Percentiles rank a stretch among this genome's conserved stretches.
Conservation (phyloP, 2,797 vertebrate genomes). For the Parauchenoglanis ngamensis region DNA sequence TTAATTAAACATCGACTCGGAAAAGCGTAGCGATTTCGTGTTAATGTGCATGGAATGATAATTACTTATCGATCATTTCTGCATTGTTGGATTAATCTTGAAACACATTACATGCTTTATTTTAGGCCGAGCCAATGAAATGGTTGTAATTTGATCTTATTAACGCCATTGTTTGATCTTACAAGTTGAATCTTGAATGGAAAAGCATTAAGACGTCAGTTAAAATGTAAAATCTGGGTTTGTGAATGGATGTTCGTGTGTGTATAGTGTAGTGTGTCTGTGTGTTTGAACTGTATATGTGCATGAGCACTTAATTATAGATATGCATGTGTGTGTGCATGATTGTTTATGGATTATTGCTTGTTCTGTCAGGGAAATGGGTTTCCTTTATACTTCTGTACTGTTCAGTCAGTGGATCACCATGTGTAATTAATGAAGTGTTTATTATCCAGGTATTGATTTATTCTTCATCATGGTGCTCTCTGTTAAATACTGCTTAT, state of each 20-base stretch:
- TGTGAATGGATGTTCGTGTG: not conserved
- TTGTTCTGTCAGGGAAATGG: not conserved
- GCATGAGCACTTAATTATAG: not conserved
- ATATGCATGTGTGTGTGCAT: not conserved
- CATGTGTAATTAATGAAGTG: constrained; percentile 39
- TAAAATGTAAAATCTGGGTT: not conserved
- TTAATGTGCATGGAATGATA: not conserved
- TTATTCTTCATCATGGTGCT: constrained; percentile 36
- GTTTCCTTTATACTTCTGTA: not conserved
- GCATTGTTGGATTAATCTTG: constrained; percentile 49
- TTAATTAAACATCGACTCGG: constrained; percentile 40
- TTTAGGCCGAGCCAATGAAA: not conserved
- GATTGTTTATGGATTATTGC: not conserved
- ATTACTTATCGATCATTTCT: constrained; percentile 18
- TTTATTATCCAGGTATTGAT: constrained; percentile 37
- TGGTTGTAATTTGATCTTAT: not conserved
- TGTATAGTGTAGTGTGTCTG: not conserved
- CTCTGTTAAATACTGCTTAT: constrained; percentile 13
- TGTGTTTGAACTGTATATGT: not conserved
- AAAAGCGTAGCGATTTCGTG: constrained; percentile 7
- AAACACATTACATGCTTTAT: not conserved
- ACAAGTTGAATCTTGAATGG: not conserved
- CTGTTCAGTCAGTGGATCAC: not conserved
- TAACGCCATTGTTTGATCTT: not conserved
- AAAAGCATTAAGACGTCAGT: not conserved